These are phyloP conservation scores for Rhinichthys klamathensis DNA, from an alignment of 2,113 vertebrate species.

Conservation along the genomic window DNA sequence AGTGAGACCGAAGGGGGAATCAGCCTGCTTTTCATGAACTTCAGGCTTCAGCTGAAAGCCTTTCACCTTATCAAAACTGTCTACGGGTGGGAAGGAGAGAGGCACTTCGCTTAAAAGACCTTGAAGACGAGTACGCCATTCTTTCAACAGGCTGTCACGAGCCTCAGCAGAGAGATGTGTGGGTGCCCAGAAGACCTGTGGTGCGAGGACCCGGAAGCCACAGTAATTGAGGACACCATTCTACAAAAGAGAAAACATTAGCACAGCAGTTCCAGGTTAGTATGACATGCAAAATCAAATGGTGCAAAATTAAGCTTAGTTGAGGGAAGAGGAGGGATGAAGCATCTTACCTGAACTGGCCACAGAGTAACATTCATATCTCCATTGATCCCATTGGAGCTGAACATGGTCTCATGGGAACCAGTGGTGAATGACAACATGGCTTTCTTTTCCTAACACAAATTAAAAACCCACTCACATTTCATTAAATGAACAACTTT, in stretches of 20 bases:
- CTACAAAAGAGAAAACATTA: background rate
- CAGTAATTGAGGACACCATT: slow-evolving; percentile 11
- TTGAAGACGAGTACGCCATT: slow-evolving; percentile 63
- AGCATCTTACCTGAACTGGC: slow-evolving; percentile 79
- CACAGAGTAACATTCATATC: slow-evolving; percentile 85
- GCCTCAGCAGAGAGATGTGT: slow-evolving; percentile 56
- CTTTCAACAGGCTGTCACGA: slow-evolving; percentile 65
- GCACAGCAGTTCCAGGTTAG: background rate
- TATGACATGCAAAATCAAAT: background rate
- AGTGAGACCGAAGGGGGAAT: slow-evolving; percentile 70
- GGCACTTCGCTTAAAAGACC: slow-evolving; percentile 60
- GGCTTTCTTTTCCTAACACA: slow-evolving; percentile 79
- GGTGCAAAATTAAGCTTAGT: too few relatives aligned
- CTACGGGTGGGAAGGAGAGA: slow-evolving; percentile 68
- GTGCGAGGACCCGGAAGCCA: slow-evolving; percentile 45
- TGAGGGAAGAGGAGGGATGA: too few relatives aligned
- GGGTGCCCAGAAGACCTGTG: slow-evolving; percentile 80
- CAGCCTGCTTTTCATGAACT: slow-evolving; percentile 64
- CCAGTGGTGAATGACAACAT: slow-evolving; percentile 84
- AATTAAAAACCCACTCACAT: background rate
- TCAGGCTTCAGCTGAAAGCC: slow-evolving; percentile 75
- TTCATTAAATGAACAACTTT: background rate
- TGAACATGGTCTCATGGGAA: slow-evolving; percentile 75
- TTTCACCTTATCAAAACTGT: slow-evolving; percentile 73
- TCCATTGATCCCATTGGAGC: slow-evolving; percentile 76